Conservation (phyloP, 1,140 invertebrate species). For the Rhopalosiphum padi region DNA sequence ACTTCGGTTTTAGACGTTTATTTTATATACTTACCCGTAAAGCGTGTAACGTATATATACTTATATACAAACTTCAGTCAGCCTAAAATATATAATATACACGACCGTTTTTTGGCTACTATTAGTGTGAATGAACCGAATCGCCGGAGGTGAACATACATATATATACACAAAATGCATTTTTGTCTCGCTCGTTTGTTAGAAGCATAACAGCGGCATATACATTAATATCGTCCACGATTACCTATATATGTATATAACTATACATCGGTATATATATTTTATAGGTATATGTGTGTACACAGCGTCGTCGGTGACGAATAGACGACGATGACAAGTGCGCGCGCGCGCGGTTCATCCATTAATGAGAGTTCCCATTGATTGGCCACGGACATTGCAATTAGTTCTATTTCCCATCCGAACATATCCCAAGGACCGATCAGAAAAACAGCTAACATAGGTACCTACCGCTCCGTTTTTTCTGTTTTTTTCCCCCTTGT, state of each 20-base stretch:
- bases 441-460: slow-evolving; percentile 32
- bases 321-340: not conserved
- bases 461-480: not conserved
- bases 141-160: slow-evolving; percentile 33
- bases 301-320: not conserved
- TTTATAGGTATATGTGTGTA: not conserved
- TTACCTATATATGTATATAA: not conserved
- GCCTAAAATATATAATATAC: not conserved
- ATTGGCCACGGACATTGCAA: slow-evolving; percentile 57
- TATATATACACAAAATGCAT: not conserved
- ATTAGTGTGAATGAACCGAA: slow-evolving; percentile 50
- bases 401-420: slow-evolving; percentile 56
- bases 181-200: slow-evolving; percentile 45
- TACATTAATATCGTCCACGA: not conserved
- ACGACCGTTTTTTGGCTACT: slow-evolving; percentile 14
- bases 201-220: not conserved
- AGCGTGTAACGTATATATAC: not conserved
- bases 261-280: not conserved
- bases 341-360: slow-evolving; percentile 23
- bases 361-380: slow-evolving; percentile 57
- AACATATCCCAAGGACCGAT: slow-evolving; percentile 44
- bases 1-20: not conserved
- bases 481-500: not conserved
- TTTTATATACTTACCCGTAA: not conserved
- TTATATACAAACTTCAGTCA: not conserved